Evolutionary conservation across 2,888 invertebrate species (phyloP), one percentile per base, ranked within the genome.

Genomic region (Tipula confusa): DNA sequence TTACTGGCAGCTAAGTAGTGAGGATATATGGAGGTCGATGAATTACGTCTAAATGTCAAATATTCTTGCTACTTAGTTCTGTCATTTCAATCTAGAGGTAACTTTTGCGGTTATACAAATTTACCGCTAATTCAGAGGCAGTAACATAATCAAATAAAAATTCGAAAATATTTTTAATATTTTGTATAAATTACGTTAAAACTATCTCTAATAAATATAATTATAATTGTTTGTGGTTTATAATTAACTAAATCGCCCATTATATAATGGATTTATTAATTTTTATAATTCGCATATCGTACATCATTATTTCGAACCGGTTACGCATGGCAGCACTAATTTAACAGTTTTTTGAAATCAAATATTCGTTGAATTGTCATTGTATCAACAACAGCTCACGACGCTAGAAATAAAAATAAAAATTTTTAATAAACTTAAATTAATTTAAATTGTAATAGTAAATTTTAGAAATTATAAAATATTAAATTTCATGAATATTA

Each of bases 21-120:
- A 80, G 80, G 80, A 80, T 80, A n/a, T 15, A 29, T 29, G 80
- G 80, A 80, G 80, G 80, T 80, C 80, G 80, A 80, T 29, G 80
- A 80, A 80, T 80, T 64, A 2, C 9, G 24, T 64, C 11, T 64
- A 64, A n/a, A 64, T 64, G 64, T 64, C 64, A 64, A 43, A 64
- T 64, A 24, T 64, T 64, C 24, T 64, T 9, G 2, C 64, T 18
- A 64, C 64, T 43, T 18, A 64, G 64, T 64, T 64, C 64, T 24
- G 7, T 64, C 64, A 64, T 64, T 24, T 11, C 9, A 24, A 64
- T 1, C 64, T 64, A 64, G 64, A 64, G 64, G 64, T 2, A 9
- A 24, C 5, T n/a, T n/a, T 43, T 43, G n/a, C 43, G n/a, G 2
- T 0, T 1, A n/a, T n/a, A 43, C 13, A 43, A 43, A 3, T 11